These are phyloP conservation scores for Linnaemya tessellans DNA, from an alignment of 2,888 invertebrate genomes.

Conservation along the genomic window DNA sequence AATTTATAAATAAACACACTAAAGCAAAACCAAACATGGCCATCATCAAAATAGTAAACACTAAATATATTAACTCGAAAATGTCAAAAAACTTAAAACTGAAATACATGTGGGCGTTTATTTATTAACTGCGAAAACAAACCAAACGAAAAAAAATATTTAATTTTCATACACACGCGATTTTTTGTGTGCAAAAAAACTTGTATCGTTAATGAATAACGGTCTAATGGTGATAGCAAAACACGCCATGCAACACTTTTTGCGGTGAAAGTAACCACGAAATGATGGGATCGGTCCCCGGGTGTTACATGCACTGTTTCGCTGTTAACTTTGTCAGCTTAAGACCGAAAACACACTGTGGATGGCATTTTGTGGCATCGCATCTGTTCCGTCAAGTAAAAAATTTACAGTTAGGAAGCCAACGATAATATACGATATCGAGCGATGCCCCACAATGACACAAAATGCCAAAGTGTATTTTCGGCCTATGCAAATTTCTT, in stretches of 20 bases:
- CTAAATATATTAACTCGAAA: conserved; percentile 40
- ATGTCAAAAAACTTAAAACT: conserved; percentile 46
- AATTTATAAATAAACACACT: conserved; percentile 1
- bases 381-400: too few relatives aligned
- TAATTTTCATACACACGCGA: background rate
- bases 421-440: too few relatives aligned
- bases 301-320: too few relatives aligned
- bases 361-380: too few relatives aligned
- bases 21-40: conserved; percentile 16
- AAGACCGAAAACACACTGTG: too few relatives aligned
- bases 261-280: background rate
- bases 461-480: too few relatives aligned
- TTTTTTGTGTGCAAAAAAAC: background rate
- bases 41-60: conserved; percentile 37
- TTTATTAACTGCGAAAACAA: conserved; percentile 51
- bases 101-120: conserved; percentile 57
- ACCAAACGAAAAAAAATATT: conserved; percentile 16
- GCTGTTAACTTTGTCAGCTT: too few relatives aligned
- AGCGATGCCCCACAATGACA: too few relatives aligned
- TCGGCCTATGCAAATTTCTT: too few relatives aligned
- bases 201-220: background rate
- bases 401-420: too few relatives aligned
- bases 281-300: background rate
- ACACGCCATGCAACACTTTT: background rate
- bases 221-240: background rate